These are phyloP conservation scores for Zaprionus ghesquierei DNA, from an alignment of 1,140 invertebrate genomes.

Conservation along the genomic window DNA sequence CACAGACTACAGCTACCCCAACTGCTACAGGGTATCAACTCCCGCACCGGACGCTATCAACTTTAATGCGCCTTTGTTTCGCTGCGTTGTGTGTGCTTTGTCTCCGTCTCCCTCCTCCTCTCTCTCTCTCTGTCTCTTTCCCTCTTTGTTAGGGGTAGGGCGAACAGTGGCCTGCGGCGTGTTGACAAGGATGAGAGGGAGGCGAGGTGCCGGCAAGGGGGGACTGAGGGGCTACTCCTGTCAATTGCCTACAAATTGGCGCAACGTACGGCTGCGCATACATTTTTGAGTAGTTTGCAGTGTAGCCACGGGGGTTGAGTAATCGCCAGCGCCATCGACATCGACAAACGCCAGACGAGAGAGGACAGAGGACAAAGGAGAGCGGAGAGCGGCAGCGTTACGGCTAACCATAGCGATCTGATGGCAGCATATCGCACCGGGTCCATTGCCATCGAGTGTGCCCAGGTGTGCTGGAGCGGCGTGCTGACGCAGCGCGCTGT, in stretches of 20 bases:
- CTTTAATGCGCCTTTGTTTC: conserved; percentile 73
- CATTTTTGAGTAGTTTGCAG: conserved; percentile 43
- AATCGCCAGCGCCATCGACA: conserved; percentile 59
- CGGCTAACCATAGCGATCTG: conserved; percentile 1
- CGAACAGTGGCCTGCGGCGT: background rate
- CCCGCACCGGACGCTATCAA: conserved; percentile 70
- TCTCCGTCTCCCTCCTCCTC: background rate
- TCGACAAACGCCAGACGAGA: background rate
- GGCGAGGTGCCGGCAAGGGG: background rate
- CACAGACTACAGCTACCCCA: background rate
- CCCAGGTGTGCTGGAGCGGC: conserved; percentile 70
- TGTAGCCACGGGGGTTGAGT: conserved; percentile 62
- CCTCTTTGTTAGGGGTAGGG: background rate
- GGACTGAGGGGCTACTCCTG: conserved; percentile 19
- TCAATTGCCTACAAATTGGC: conserved; percentile 65
- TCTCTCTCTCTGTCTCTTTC: background rate
- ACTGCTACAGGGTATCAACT: conserved; percentile 12
- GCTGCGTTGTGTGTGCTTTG: conserved; percentile 30
- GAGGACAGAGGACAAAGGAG: too few relatives aligned
- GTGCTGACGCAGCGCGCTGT: conserved; percentile 20
- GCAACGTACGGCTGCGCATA: conserved; percentile 36
- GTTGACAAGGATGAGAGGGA: background rate
- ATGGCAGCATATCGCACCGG: conserved; percentile 38
- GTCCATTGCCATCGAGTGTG: conserved; percentile 69
- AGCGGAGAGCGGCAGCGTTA: background rate